Percentiles rank a stretch among this genome's conserved stretches.
These are phyloP conservation scores for Cichladusa arquata DNA, from an alignment of 2,113 vertebrate genomes.

Conservation along the genomic window DNA sequence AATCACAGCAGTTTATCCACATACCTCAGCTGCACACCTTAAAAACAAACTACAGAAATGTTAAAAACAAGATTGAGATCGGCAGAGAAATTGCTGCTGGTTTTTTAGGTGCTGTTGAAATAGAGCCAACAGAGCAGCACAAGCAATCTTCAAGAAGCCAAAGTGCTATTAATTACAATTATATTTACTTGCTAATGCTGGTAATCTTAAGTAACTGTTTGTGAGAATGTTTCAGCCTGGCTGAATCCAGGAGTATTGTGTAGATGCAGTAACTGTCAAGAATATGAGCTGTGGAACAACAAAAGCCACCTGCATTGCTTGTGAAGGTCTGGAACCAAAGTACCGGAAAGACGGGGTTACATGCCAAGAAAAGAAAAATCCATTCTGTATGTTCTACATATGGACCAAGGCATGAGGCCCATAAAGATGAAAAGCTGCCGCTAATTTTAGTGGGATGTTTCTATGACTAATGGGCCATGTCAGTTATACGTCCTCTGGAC, in stretches of 20 bases:
- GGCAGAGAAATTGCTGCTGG: background rate
- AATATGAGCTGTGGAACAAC: conserved; percentile 82
- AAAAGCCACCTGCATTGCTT: conserved; percentile 79
- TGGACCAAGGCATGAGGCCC: conserved; percentile 42
- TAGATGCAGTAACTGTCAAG: conserved; percentile 79
- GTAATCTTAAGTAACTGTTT: conserved; percentile 75
- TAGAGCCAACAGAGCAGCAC: conserved; percentile 13
- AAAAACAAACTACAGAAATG: background rate
- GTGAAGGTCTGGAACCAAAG: conserved; percentile 75
- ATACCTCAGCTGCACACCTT: background rate
- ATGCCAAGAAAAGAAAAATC: conserved; percentile 67
- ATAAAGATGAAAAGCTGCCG: conserved; percentile 49
- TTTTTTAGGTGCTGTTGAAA: conserved; percentile 14
- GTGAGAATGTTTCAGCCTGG: conserved; percentile 76
- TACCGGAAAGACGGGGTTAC: conserved; percentile 71
- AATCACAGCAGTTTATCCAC: background rate
- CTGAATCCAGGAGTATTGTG: conserved; percentile 72
- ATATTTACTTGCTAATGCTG: conserved; percentile 61
- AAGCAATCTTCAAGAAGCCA: conserved; percentile 51
- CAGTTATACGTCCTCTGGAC: conserved; percentile 45
- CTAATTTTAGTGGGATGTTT: conserved; percentile 50
- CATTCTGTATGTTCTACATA: conserved; percentile 61
- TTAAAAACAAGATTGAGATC: background rate
- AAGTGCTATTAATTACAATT: conserved; percentile 65
- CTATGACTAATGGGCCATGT: conserved; percentile 58